Evolutionary conservation across 2,888 invertebrate species (phyloP).

Genomic region (Drosophila mulleri): DNA sequence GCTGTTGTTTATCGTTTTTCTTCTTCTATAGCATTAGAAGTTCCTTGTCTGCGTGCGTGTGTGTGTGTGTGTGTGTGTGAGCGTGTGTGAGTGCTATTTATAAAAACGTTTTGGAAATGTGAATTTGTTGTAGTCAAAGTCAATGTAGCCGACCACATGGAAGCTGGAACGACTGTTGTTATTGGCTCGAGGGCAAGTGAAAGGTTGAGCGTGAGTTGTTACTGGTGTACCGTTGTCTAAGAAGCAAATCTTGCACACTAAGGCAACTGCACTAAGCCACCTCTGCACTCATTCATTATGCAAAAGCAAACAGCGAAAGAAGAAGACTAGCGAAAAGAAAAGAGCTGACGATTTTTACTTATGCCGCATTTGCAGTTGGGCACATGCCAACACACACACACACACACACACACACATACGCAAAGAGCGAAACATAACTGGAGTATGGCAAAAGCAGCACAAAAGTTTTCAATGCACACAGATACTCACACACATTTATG

Average conservation of each 20-base stretch:
- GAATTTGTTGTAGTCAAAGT: constrained; percentile 37
- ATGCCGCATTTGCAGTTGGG: constrained; percentile 43
- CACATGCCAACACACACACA: constrained; percentile 32
- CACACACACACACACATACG: background rate
- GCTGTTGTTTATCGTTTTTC: constrained; percentile 15
- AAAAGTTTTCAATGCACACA: constrained; percentile 35
- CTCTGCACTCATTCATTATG: constrained; percentile 56
- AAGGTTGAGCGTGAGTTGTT: constrained; percentile 43
- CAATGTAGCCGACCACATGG: constrained; percentile 53
- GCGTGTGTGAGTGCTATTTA: constrained; percentile 47
- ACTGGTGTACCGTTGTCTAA: constrained; percentile 20
- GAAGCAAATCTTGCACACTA: constrained; percentile 26
- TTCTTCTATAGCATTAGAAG: constrained; percentile 34
- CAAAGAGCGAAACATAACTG: constrained; percentile 31
- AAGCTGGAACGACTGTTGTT: constrained; percentile 37
- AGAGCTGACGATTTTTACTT: constrained; percentile 24
- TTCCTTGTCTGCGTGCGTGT: constrained; percentile 11
- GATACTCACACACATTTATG: constrained; percentile 8
- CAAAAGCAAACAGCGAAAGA: constrained; percentile 27
- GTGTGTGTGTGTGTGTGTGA: constrained; percentile 17
- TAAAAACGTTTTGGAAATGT: constrained; percentile 55
- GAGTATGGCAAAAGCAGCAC: constrained; percentile 34
- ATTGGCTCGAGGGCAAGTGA: constrained; percentile 58
- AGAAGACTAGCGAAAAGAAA: constrained; percentile 4
- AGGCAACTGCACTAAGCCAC: constrained; percentile 17